These are phyloP conservation scores for Pemphredon lugubris DNA, from an alignment of 2,888 invertebrate species.

Conservation along the genomic window DNA sequence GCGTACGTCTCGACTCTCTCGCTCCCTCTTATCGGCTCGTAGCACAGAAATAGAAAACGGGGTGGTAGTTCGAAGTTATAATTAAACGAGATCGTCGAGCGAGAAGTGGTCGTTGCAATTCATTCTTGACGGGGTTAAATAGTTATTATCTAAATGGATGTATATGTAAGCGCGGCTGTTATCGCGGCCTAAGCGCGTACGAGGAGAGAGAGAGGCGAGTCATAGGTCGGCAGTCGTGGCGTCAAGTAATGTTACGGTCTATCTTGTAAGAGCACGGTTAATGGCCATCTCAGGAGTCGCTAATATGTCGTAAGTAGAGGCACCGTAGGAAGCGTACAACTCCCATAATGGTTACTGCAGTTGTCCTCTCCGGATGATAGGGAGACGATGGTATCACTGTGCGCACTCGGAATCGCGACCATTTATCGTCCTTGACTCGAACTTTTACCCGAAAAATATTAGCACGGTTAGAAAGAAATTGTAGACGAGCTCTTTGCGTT, in stretches of 20 bases:
- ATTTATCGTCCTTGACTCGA: too few relatives aligned
- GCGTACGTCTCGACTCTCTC: too few relatives aligned
- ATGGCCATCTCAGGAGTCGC: slow-evolving; percentile 65
- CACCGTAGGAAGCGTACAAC: slow-evolving; percentile 37
- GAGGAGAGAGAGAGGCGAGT: slow-evolving; percentile 18
- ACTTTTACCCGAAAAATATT: too few relatives aligned
- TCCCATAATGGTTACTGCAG: slow-evolving; percentile 68
- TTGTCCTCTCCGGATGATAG: slow-evolving; percentile 38
- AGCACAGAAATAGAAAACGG: not conserved
- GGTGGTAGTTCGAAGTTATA: slow-evolving; percentile 20
- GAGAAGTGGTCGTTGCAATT: slow-evolving; percentile 14
- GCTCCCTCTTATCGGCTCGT: too few relatives aligned
- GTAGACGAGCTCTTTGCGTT: too few relatives aligned
- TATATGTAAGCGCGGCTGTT: slow-evolving; percentile 33
- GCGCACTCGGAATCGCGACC: too few relatives aligned
- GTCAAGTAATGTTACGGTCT: slow-evolving; percentile 60
- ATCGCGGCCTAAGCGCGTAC: slow-evolving; percentile 25
- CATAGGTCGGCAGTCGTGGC: slow-evolving; percentile 59
- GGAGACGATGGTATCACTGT: too few relatives aligned
- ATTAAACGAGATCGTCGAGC: slow-evolving; percentile 16
- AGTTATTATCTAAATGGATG: slow-evolving; percentile 42
- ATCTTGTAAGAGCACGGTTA: slow-evolving; percentile 62
- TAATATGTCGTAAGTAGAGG: slow-evolving; percentile 67
- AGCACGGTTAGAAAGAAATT: too few relatives aligned
- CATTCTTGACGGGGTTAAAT: slow-evolving; percentile 4